Percentiles rank a stretch among this genome's conserved stretches.
Conservation (phyloP, 2,888 invertebrate genomes). For the Hirtodrosophila cameraria region DNA sequence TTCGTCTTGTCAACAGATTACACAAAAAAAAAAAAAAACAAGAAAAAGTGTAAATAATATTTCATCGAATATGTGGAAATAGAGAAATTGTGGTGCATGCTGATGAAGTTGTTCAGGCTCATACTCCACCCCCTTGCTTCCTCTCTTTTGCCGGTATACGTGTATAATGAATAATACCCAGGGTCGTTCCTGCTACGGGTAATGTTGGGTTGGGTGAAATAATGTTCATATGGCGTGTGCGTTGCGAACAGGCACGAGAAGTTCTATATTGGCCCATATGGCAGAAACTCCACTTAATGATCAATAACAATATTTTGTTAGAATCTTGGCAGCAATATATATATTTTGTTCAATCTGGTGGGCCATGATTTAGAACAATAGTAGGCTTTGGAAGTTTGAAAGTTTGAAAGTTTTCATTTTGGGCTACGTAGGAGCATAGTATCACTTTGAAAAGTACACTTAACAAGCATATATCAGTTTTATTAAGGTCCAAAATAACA, state of each 20-base stretch:
- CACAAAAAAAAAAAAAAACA: neutral
- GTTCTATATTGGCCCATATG: slow-evolving; percentile 30
- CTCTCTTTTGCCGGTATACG: slow-evolving; percentile 3
- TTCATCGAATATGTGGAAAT: slow-evolving; percentile 65
- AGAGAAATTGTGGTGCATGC: slow-evolving; percentile 48
- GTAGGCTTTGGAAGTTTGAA: neutral
- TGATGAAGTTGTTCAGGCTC: slow-evolving; percentile 64
- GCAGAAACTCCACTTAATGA: slow-evolving; percentile 33
- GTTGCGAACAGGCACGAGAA: slow-evolving; percentile 20
- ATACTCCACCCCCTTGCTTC: neutral
- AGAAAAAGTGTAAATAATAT: slow-evolving; percentile 61
- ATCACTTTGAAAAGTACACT: slow-evolving; percentile 9
- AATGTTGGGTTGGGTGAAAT: slow-evolving; percentile 23
- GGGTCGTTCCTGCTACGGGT: slow-evolving; percentile 26
- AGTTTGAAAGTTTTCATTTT: neutral
- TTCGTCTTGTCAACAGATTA: no score
- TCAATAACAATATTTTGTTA: slow-evolving; percentile 32
- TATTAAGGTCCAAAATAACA: no score
- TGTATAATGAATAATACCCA: slow-evolving; percentile 54
- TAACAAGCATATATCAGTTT: slow-evolving; percentile 6
- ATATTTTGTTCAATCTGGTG: neutral
- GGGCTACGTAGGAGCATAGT: fast-evolving
- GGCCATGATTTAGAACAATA: neutral
- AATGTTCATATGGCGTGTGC: slow-evolving; percentile 72
- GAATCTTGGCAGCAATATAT: no score